A percentile compares a stretch with the other conserved stretches of the same genome.
Conservation (phyloP, 2,797 vertebrate genomes). For the Lycodopsis pacificus region DNA sequence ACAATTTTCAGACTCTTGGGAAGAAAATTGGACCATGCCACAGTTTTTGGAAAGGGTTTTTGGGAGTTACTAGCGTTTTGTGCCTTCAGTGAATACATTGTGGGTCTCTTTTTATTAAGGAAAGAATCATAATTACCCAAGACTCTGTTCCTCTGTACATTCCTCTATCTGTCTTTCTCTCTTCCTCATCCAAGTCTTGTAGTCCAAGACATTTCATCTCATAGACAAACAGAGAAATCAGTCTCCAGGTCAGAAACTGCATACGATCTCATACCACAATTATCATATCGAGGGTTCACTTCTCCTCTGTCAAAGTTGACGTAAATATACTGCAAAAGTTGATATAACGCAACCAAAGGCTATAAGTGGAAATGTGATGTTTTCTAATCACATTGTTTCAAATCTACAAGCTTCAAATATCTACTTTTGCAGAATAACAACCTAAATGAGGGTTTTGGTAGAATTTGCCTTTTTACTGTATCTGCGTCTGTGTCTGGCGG, state of each 20-base stretch:
- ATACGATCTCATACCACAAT: neutral
- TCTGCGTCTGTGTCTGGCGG: constrained; percentile 44
- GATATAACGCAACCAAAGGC: neutral
- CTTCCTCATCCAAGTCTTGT: neutral
- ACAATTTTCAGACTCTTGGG: constrained; percentile 62
- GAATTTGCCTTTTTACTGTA: constrained; percentile 22
- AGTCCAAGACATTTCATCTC: neutral
- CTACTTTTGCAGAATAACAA: constrained; percentile 43
- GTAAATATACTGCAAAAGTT: constrained; percentile 26
- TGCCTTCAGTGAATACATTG: constrained; percentile 7
- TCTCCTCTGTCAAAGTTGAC: constrained; percentile 6
- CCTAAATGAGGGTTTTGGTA: constrained; percentile 14
- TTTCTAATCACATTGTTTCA: neutral
- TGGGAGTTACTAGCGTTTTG: neutral
- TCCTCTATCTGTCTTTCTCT: constrained; percentile 35
- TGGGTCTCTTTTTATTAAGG: neutral
- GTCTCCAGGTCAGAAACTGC: neutral
- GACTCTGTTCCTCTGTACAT: constrained; percentile 45
- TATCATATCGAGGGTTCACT: neutral
- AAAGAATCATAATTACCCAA: constrained; percentile 17
- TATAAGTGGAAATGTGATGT: neutral
- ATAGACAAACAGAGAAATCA: neutral
- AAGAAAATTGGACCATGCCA: constrained; percentile 64
- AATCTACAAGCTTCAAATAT: neutral
- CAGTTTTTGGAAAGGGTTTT: constrained; percentile 16